phyloP scores from a whole-genome alignment of 92 coral and sea anemone genomes.

The Phenganax stokvisi region DNA sequence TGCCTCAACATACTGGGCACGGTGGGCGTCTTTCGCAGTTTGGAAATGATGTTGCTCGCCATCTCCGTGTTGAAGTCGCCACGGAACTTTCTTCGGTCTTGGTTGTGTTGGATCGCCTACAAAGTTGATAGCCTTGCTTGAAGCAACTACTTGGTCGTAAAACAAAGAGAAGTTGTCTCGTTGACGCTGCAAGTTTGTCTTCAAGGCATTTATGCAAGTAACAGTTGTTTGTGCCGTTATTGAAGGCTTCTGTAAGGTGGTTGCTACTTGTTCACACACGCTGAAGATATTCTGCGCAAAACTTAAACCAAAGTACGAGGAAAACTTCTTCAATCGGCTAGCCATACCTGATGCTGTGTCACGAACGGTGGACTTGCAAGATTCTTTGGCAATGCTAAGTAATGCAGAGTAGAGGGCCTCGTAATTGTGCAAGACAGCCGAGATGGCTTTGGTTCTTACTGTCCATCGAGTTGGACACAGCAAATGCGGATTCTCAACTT shows the following conservation, averaged over 20 bases:
- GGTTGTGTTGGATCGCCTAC: conserved; percentile 5
- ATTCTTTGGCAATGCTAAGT: conserved; percentile 33
- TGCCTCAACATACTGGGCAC: conserved; percentile 17
- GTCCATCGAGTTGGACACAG: conserved; percentile 32
- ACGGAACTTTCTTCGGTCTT: background rate
- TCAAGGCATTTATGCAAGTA: conserved; percentile 25
- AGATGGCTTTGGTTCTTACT: conserved; percentile 31
- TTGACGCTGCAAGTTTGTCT: conserved; percentile 20
- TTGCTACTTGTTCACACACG: conserved; percentile 31
- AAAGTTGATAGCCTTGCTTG: conserved; percentile 2
- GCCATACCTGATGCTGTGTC: conserved; percentile 21
- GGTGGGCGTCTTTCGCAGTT: conserved; percentile 6
- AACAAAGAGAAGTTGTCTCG: conserved; percentile 15
- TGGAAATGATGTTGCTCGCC: conserved; percentile 18
- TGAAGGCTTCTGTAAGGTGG: conserved; percentile 27
- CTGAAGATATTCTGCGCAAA: conserved; percentile 34
- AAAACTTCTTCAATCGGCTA: conserved; percentile 1
- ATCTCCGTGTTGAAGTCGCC: conserved; percentile 22
- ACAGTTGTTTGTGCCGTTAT: conserved; percentile 29
- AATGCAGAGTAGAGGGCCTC: conserved; percentile 21
- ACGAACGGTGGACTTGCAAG: conserved; percentile 27
- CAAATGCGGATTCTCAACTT: conserved; percentile 35
- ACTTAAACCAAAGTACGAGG: conserved; percentile 29
- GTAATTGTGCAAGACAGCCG: conserved; percentile 13
- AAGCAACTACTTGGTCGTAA: conserved; percentile 13